These are phyloP conservation scores for Synergus itoensis DNA, from an alignment of 2,888 invertebrate genomes.

Conservation along the genomic window DNA sequence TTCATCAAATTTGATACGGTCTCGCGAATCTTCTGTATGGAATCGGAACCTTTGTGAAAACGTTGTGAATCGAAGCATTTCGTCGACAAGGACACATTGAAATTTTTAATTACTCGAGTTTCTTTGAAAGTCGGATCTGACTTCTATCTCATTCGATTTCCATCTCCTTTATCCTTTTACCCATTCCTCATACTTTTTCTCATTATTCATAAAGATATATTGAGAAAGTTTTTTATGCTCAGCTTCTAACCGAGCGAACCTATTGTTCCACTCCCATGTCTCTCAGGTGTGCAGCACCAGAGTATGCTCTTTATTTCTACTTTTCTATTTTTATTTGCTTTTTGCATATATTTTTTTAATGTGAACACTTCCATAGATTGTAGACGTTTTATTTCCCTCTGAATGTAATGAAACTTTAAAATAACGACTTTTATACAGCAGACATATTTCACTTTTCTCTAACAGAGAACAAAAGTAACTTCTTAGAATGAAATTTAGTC, in stretches of 20 bases:
- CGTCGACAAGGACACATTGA: constrained; percentile 67
- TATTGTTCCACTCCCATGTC: constrained; percentile 63
- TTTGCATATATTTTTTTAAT: constrained; percentile 30
- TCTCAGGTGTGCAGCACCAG: neutral
- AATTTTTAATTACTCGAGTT: constrained; percentile 71
- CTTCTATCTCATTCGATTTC: constrained; percentile 60
- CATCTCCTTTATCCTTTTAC: constrained; percentile 50
- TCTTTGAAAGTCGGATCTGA: constrained; percentile 45
- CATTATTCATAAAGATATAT: constrained; percentile 58
- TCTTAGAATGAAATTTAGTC: too few relatives aligned
- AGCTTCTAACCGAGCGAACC: constrained; percentile 59
- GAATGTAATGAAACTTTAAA: neutral
- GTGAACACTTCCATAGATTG: constrained; percentile 1
- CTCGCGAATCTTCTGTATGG: constrained; percentile 59
- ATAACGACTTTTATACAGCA: neutral
- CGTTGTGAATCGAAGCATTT: constrained; percentile 54
- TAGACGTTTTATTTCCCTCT: neutral
- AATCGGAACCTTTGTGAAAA: constrained; percentile 58
- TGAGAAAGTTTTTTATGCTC: constrained; percentile 58
- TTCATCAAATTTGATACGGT: constrained; percentile 67
- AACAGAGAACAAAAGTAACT: neutral
- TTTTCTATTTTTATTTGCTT: constrained; percentile 28
- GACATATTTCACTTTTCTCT: neutral
- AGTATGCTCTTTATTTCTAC: neutral
- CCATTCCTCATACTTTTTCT: constrained; percentile 33